Conservation (phyloP, 2,113 vertebrate species). For the Cariama cristata region DNA sequence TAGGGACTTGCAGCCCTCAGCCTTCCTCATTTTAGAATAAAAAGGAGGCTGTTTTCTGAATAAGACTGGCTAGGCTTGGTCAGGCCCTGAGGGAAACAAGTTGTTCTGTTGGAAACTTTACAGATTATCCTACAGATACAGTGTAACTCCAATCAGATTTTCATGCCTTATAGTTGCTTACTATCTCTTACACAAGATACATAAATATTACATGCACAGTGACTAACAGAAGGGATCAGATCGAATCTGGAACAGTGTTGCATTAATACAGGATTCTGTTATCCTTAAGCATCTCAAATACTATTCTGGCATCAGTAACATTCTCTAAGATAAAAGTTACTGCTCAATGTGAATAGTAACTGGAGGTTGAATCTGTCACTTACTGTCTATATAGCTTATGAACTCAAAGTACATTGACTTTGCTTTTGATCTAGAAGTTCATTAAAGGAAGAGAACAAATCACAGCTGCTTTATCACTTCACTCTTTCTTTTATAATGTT, state of each 20-base stretch:
- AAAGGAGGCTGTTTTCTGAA: background rate
- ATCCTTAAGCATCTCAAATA: conserved; percentile 25
- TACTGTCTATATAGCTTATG: background rate
- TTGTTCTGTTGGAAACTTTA: background rate
- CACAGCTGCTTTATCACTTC: conserved; percentile 42
- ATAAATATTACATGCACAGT: conserved; percentile 54
- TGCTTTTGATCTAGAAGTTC: conserved; percentile 56
- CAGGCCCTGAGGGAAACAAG: background rate
- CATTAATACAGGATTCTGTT: conserved; percentile 50
- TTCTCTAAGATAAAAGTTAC: conserved; percentile 51
- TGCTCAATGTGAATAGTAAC: conserved; percentile 15
- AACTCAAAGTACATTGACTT: background rate
- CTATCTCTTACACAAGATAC: background rate
- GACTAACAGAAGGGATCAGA: conserved; percentile 37
- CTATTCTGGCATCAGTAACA: background rate
- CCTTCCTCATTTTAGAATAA: background rate
- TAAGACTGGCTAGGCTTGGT: background rate
- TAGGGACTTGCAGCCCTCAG: background rate
- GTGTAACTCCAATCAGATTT: background rate
- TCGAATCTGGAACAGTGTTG: conserved; percentile 46
- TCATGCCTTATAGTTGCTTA: background rate
- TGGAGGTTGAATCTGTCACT: conserved; percentile 20
- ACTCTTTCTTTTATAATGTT: conserved; percentile 45
- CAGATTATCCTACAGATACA: background rate
- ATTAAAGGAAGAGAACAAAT: conserved; percentile 58